Conservation (phyloP, 2,113 vertebrate genomes). For the Nestor notabilis region DNA sequence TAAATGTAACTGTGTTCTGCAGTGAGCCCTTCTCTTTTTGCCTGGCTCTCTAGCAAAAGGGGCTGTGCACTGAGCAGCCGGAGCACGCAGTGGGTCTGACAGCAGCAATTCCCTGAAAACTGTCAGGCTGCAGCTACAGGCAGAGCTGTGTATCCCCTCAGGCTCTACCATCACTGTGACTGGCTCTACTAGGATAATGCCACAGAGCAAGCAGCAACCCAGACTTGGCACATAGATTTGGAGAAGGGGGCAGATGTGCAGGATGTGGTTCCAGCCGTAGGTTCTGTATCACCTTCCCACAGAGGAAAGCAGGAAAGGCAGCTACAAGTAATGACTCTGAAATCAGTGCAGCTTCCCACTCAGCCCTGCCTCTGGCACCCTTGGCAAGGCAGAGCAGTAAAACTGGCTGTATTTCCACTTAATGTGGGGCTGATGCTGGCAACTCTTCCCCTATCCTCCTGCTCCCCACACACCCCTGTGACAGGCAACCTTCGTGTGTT, state of each 20-base stretch:
- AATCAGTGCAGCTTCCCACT: background rate
- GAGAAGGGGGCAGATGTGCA: background rate
- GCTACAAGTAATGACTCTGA: background rate
- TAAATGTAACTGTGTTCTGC: background rate
- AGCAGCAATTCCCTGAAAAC: background rate
- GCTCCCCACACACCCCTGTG: background rate
- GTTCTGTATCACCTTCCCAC: background rate
- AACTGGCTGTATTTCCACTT: background rate
- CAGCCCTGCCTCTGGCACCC: background rate
- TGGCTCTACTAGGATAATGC: background rate
- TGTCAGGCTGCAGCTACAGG: background rate
- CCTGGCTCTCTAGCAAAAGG: background rate
- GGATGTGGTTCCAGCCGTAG: background rate
- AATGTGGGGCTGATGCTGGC: background rate
- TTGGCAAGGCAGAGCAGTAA: background rate
- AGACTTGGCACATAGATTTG: background rate
- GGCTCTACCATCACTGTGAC: fast-evolving
- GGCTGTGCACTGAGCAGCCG: background rate
- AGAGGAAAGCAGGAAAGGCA: background rate
- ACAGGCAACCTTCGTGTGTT: background rate
- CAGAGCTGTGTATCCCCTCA: background rate
- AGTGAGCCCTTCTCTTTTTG: fast-evolving
- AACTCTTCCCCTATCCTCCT: background rate
- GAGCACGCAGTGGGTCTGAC: fast-evolving
- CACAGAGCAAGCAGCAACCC: fast-evolving